A percentile compares a stretch with the other conserved stretches of the same genome.
Evolutionary conservation across 2,113 vertebrate species (phyloP).

Genomic region (Poeciliopsis turrubarensis): DNA sequence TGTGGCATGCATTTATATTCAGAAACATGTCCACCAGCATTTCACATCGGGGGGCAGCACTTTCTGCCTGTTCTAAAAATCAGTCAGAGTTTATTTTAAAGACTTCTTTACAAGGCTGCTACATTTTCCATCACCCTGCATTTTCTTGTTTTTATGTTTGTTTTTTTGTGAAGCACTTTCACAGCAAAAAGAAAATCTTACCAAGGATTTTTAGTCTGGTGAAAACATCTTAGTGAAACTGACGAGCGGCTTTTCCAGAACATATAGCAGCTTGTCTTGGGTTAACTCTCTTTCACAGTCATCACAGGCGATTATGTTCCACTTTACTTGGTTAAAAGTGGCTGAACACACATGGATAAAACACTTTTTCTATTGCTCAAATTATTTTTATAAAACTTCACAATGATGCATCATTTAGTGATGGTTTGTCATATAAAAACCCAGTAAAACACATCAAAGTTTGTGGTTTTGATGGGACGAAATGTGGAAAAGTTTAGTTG

Average conservation of each 20-base stretch:
- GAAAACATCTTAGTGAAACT: no score
- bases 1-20: background rate
- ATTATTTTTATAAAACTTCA: background rate
- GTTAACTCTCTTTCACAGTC: no score
- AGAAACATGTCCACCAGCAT: background rate
- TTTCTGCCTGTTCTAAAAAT: background rate
- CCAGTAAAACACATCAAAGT: background rate
- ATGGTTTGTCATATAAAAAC: background rate
- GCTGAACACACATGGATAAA: background rate
- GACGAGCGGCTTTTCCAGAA: no score
- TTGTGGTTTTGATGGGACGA: background rate
- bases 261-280: no score
- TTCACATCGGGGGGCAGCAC: background rate
- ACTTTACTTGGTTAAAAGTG: background rate
- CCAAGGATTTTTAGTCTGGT: no score
- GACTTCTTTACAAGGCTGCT: no score
- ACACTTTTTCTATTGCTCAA: background rate
- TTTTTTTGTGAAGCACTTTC: no score
- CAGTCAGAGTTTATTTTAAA: background rate
- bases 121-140: no score
- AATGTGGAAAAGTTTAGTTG: background rate
- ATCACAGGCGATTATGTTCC: background rate
- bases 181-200: no score
- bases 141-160: no score
- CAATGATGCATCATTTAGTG: background rate